Evolutionary conservation across 2,113 vertebrate species (phyloP).

Genomic region (Perognathus longimembris): DNA sequence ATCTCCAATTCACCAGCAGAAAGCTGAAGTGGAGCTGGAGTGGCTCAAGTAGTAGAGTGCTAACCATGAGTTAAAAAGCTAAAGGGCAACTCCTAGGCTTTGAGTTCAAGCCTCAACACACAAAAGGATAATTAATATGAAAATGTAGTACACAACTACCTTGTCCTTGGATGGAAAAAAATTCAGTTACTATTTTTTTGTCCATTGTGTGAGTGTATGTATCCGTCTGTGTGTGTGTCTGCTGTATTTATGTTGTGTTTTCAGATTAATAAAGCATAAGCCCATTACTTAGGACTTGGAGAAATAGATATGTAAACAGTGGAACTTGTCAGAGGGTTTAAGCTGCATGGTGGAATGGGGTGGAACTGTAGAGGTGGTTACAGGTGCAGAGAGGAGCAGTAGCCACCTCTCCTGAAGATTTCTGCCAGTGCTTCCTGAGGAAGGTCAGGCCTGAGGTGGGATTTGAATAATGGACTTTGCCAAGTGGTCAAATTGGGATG

Average conservation of each 20-base stretch:
- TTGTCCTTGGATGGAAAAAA: constrained; percentile 15
- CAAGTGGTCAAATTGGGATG: background rate
- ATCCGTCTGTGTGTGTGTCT: background rate
- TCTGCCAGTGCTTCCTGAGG: background rate
- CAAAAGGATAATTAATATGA: background rate
- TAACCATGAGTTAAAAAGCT: too few species aligned
- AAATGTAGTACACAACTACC: constrained; percentile 17
- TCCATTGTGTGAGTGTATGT: background rate
- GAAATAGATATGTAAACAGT: background rate
- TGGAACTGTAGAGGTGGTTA: background rate
- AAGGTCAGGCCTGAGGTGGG: background rate
- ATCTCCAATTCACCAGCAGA: too few species aligned
- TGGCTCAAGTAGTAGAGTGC: too few species aligned
- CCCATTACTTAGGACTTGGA: background rate
- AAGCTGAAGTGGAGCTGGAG: too few species aligned
- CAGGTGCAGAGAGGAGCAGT: background rate
- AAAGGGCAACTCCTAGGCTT: too few species aligned
- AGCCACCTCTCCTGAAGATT: background rate
- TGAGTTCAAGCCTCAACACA: too few species aligned
- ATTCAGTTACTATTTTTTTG: background rate
- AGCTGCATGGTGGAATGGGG: background rate
- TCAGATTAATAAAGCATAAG: background rate
- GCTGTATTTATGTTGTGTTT: background rate
- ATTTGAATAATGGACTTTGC: background rate
- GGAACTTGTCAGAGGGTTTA: background rate